phyloP scores from a whole-genome alignment of 2,797 vertebrate genomes.

The Gambusia yucatana region DNA sequence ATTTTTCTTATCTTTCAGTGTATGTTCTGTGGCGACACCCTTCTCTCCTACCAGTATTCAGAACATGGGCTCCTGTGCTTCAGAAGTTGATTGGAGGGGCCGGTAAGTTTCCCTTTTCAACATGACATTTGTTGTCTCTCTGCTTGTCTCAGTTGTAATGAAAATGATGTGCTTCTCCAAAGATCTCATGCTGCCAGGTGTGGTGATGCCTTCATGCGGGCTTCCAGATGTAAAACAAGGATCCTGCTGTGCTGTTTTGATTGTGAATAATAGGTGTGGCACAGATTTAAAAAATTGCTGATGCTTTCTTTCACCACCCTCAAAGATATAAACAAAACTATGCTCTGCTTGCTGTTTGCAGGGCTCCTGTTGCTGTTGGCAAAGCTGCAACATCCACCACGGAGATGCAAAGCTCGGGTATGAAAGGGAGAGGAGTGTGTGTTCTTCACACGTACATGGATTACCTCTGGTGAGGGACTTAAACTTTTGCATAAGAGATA shows the following conservation, averaged over 20 bases:
- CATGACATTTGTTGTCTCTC: not conserved
- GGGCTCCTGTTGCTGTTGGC: constrained; percentile 91
- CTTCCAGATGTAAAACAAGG: constrained; percentile 87
- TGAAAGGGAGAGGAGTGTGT: constrained; percentile 95
- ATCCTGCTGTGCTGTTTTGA: constrained; percentile 86
- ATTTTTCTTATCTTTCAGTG: constrained; percentile 76
- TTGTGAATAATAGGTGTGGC: constrained; percentile 88
- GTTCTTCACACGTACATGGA: constrained; percentile 93
- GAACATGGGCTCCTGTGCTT: constrained; percentile 92
- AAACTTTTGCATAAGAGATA: not conserved
- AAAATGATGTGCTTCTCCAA: constrained; percentile 30
- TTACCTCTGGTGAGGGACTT: constrained; percentile 87
- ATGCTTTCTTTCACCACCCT: not conserved
- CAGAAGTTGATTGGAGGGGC: constrained; percentile 93
- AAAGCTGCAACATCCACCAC: constrained; percentile 84
- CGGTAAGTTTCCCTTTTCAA: constrained; percentile 75
- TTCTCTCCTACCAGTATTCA: constrained; percentile 87
- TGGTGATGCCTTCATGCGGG: constrained; percentile 87
- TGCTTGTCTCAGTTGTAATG: not conserved
- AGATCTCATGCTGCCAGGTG: constrained; percentile 98
- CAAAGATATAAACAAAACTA: constrained; percentile 1
- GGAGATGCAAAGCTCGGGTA: constrained; percentile 88
- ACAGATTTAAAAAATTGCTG: not conserved
- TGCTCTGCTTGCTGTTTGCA: constrained; percentile 55
- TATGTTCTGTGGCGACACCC: constrained; percentile 91